These are phyloP conservation scores for Poicephalus meyeri DNA, from an alignment of 2,113 vertebrate species.

Conservation along the genomic window DNA sequence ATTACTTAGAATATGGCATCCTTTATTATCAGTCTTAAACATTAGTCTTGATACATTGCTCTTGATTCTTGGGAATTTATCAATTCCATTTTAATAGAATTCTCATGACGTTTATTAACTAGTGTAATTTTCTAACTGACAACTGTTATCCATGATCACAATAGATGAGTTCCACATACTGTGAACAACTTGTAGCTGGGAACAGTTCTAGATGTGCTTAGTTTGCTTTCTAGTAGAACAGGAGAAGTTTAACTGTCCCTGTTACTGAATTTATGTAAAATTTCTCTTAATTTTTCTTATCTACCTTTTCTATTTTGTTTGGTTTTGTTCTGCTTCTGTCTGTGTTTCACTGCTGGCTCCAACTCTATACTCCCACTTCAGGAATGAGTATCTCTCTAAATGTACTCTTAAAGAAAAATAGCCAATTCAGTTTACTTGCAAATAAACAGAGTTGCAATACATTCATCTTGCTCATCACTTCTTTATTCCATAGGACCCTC, in stretches of 20 bases:
- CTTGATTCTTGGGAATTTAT: not conserved
- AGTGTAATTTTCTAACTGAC: not conserved
- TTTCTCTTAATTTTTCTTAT: not conserved
- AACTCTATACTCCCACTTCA: not conserved
- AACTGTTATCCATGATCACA: not conserved
- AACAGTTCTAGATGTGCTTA: not conserved
- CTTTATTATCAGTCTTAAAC: not conserved
- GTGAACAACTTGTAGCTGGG: not conserved
- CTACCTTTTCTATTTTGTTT: not conserved
- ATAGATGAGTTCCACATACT: not conserved
- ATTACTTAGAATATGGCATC: not conserved
- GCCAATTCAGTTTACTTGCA: not conserved
- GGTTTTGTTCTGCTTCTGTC: not conserved
- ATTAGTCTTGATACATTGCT: not conserved
- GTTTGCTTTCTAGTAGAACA: not conserved
- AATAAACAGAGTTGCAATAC: not conserved
- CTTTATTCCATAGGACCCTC: not conserved
- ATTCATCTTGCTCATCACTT: not conserved
- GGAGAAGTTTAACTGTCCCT: not conserved
- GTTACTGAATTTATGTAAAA: not conserved
- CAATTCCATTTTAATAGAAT: not conserved
- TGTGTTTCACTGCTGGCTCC: not conserved
- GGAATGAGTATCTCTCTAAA: not conserved
- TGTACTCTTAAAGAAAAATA: not conserved
- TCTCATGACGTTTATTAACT: not conserved